Evolutionary conservation across 1,140 invertebrate species (phyloP), one percentile per base, ranked within the genome.

Genomic region (Drosophila melanica): DNA sequence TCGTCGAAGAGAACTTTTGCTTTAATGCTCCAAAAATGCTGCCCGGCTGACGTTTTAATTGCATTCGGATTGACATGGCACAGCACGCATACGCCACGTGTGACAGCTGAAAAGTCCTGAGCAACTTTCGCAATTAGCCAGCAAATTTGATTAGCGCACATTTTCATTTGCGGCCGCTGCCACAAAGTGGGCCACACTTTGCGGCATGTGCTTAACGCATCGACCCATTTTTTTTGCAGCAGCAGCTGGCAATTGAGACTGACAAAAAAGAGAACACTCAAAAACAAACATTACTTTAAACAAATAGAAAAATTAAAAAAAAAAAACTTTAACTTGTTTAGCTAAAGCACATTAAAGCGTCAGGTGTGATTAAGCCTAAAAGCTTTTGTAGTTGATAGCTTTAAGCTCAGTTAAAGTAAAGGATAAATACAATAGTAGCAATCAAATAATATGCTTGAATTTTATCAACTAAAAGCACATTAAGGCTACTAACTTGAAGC

Each of bases 151-250:
- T 72, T 72, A 67, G 50, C 16, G 23, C 59, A 8, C 41, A 48
- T 33, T 23, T 68, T 55, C 44, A 39, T 50, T 50, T 70, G 57
- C 57, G 30, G 55, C 39, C 60, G 64, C 50, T 79, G 73, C 72
- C 79, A 76, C 75, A 77, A 73, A 79, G 77, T 85, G 68, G 64
- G 48, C 72, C 80, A 84, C 63, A 53, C 41, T 47, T 11, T 66
- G 54, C 79, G 35, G 20, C 42, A 20, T 78, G 69, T 75, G 63
- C 44, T 70, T 70, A 63, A 67, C 60, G 68, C n/a, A 74, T 65
- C 84, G 81, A 85, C 81, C 81, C 62, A 85, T 77, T 85, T 85
- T 77, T 55, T 35, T n/a, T n/a, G n/a, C n/a, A n/a, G 44, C 42
- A 47, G 33, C 48, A 70, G 72, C 55, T n/a, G 11, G 12, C 9